Evolutionary conservation across 2,888 invertebrate species (phyloP).

Genomic region (Fissipunctia ypsillon): DNA sequence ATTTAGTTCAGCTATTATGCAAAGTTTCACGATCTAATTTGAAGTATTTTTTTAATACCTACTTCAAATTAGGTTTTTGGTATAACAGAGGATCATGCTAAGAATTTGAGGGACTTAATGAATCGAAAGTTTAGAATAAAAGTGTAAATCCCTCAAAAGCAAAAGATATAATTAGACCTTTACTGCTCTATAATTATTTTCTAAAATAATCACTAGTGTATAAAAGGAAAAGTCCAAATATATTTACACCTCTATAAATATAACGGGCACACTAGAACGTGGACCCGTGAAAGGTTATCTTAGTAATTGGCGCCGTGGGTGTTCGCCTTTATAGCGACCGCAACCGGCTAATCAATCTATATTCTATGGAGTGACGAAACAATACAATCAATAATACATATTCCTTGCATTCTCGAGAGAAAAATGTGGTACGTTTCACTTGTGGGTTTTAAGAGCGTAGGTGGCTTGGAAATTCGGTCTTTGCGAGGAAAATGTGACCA

Average conservation of each 20-base stretch:
- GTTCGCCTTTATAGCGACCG: conserved; percentile 13
- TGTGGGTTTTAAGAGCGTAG: background rate
- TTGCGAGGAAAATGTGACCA: background rate
- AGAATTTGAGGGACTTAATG: too few relatives aligned
- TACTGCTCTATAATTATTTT: background rate
- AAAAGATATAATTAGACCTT: background rate
- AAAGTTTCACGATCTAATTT: too few relatives aligned
- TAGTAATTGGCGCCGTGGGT: conserved; percentile 30
- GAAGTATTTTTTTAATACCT: too few relatives aligned
- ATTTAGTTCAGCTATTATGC: too few relatives aligned
- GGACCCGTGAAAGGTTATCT: background rate
- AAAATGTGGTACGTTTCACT: background rate
- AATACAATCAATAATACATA: conserved; percentile 13
- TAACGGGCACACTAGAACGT: background rate
- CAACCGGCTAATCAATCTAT: conserved; percentile 9
- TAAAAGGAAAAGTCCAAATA: background rate
- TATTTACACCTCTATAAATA: background rate
- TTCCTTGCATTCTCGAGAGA: background rate
- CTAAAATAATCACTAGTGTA: background rate
- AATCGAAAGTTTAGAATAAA: too few relatives aligned
- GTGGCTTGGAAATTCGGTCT: background rate
- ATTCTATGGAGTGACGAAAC: conserved; percentile 21
- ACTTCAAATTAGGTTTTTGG: too few relatives aligned
- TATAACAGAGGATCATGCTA: too few relatives aligned
- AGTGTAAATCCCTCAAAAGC: too few relatives aligned